phyloP scores from a whole-genome alignment of 2,797 vertebrate species.

The Anomalospiza imberbis region DNA sequence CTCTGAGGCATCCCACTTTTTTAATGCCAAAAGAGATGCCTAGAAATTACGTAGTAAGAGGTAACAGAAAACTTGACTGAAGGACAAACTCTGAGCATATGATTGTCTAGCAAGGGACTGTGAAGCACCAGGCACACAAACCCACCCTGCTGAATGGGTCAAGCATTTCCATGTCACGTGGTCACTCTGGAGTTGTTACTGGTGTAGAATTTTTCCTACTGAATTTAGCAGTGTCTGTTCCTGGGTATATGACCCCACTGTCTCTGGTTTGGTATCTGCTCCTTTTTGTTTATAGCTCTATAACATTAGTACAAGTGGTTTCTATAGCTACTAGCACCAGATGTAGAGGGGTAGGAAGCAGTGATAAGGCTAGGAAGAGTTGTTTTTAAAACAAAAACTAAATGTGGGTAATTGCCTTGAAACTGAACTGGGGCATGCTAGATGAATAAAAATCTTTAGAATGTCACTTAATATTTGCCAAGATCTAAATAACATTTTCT shows the following conservation, averaged over 20 bases:
- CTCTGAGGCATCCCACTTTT: background rate
- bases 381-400: constrained; percentile 51
- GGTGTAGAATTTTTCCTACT: background rate
- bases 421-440: constrained; percentile 32
- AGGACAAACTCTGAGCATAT: background rate
- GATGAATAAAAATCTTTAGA: background rate
- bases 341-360: constrained; percentile 57
- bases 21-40: background rate
- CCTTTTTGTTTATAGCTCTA: constrained; percentile 62
- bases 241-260: constrained; percentile 46
- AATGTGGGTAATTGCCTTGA: constrained; percentile 56
- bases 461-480: background rate
- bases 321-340: constrained; percentile 71
- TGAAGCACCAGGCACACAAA: background rate
- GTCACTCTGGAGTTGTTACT: background rate
- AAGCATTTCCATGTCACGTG: background rate
- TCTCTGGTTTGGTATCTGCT: constrained; percentile 50
- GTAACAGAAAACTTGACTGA: background rate
- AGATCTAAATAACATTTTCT: background rate
- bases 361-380: constrained; percentile 55
- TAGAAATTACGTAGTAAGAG: background rate
- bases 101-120: background rate
- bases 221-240: constrained; percentile 17
- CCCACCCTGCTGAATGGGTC: background rate
- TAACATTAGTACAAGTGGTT: constrained; percentile 60